These are phyloP conservation scores for Etheostoma nigrum DNA, from an alignment of 2,797 vertebrate genomes.

Conservation along the genomic window DNA sequence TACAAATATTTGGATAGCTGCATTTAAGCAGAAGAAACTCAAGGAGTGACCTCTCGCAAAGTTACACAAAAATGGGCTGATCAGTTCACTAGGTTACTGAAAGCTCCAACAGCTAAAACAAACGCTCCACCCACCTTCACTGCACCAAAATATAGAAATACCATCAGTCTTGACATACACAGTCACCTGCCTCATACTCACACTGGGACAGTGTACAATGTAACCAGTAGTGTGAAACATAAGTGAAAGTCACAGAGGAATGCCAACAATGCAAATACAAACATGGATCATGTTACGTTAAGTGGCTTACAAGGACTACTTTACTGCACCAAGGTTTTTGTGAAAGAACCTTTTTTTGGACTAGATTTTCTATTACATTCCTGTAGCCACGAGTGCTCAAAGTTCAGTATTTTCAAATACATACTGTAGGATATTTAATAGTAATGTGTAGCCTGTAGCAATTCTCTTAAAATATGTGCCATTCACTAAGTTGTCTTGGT, in stretches of 20 bases:
- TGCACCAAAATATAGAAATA: slow-evolving; percentile 30
- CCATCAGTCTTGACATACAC: slow-evolving; percentile 25
- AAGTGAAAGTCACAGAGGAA: slow-evolving; percentile 61
- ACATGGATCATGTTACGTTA: slow-evolving; percentile 67
- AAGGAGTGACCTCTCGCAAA: slow-evolving; percentile 2
- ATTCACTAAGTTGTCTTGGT: neutral
- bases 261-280: slow-evolving; percentile 72
- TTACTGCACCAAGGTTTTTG: slow-evolving; percentile 9
- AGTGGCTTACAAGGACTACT: slow-evolving; percentile 20
- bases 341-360: slow-evolving; percentile 14
- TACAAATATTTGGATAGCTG: slow-evolving; percentile 60
- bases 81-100: neutral
- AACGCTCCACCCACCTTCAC: slow-evolving; percentile 21
- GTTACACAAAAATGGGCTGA: slow-evolving; percentile 18
- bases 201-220: slow-evolving; percentile 11
- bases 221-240: slow-evolving; percentile 21
- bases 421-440: neutral
- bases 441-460: too few relatives aligned
- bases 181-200: slow-evolving; percentile 17
- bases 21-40: slow-evolving; percentile 19
- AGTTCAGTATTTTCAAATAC: neutral
- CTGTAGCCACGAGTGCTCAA: neutral
- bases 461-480: neutral
- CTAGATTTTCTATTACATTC: slow-evolving; percentile 6
- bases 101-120: slow-evolving; percentile 22